A percentile compares a stretch with the other conserved stretches of the same genome.
Conservation (phyloP, 2,888 invertebrate species). For the Amblyteles armatorius region DNA sequence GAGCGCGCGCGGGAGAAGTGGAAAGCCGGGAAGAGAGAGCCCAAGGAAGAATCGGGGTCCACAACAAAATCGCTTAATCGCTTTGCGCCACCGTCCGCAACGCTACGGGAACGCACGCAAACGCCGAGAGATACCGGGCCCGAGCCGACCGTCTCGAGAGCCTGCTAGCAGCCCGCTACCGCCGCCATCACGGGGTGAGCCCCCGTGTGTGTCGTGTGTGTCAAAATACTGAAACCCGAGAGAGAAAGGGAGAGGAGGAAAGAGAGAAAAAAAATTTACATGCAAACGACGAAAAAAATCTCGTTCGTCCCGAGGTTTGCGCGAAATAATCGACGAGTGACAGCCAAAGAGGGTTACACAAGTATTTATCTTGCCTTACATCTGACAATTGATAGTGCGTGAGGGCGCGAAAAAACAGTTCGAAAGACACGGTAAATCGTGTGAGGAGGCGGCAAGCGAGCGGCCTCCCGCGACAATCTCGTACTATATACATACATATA, state of each 20-base stretch:
- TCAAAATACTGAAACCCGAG: constrained; percentile 46
- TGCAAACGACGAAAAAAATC: background rate
- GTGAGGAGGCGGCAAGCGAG: constrained; percentile 55
- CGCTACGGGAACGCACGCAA: constrained; percentile 68
- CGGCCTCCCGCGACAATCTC: constrained; percentile 53
- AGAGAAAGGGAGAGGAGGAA: constrained; percentile 20
- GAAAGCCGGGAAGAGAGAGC: constrained; percentile 79
- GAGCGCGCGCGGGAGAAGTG: constrained; percentile 81
- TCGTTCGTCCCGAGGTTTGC: constrained; percentile 17
- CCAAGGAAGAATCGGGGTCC: constrained; percentile 83
- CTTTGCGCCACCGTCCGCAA: constrained; percentile 84
- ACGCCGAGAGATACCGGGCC: constrained; percentile 48
- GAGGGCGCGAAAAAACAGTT: constrained; percentile 67
- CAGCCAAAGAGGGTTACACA: constrained; percentile 63
- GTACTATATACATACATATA: background rate
- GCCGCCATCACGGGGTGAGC: constrained; percentile 70
- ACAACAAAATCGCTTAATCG: constrained; percentile 85
- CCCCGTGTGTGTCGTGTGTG: constrained; percentile 69
- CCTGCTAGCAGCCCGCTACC: constrained; percentile 76
- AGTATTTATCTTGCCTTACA: constrained; percentile 10
- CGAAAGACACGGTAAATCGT: constrained; percentile 51
- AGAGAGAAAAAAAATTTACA: background rate
- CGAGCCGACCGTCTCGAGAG: constrained; percentile 48
- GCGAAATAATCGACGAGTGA: constrained; percentile 71
- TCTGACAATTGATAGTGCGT: constrained; percentile 75